A percentile compares a stretch with the other conserved stretches of the same genome.
Evolutionary conservation across 2,797 vertebrate genomes (phyloP).

Genomic region (Pangasius mekongensis): DNA sequence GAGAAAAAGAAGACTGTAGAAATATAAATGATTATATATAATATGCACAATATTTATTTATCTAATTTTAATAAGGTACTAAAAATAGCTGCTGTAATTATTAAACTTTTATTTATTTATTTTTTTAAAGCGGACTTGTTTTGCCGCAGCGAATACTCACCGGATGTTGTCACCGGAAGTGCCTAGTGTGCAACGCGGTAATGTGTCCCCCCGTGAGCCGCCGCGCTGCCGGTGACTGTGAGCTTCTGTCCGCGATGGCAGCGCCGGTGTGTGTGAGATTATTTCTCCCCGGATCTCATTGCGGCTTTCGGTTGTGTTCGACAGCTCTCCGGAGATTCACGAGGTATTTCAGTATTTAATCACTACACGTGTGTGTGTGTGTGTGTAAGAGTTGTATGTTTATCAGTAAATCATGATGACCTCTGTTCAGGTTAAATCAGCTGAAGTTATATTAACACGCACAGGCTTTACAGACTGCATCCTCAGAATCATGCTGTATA

Average conservation of each 20-base stretch:
- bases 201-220: conserved; percentile 45
- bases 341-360: conserved; percentile 60
- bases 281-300: conserved; percentile 61
- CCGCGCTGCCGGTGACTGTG: background rate
- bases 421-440: conserved; percentile 1
- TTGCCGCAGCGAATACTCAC: background rate
- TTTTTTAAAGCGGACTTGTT: background rate
- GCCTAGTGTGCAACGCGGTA: conserved; percentile 46
- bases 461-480: background rate
- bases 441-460: background rate
- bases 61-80: background rate
- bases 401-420: conserved; percentile 8
- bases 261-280: conserved; percentile 41
- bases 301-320: conserved; percentile 53
- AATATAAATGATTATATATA: background rate
- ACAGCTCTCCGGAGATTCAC: conserved; percentile 45
- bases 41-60: background rate
- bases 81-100: background rate
- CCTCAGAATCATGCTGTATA: background rate
- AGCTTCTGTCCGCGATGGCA: conserved; percentile 64
- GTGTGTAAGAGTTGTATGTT: background rate
- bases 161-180: conserved; percentile 60
- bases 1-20: background rate
- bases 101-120: background rate
- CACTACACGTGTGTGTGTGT: background rate